Conservation (phyloP, 2,797 vertebrate genomes). For the Corythornis leucogaster region DNA sequence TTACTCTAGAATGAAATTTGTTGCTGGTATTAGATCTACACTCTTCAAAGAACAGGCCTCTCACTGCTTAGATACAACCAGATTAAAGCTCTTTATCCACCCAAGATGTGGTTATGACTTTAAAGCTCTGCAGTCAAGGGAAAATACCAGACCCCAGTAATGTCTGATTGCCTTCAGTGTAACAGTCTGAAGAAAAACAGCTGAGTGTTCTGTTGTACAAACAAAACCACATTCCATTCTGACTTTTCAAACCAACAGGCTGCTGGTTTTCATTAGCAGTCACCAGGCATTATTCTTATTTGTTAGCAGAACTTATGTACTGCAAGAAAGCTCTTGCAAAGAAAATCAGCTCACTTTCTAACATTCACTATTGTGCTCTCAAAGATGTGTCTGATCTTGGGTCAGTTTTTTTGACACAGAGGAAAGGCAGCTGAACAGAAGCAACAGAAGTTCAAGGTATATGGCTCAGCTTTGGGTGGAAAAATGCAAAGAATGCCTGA, state of each 20-base stretch:
- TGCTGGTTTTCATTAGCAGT: constrained; percentile 56
- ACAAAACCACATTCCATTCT: constrained; percentile 50
- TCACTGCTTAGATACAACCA: not conserved
- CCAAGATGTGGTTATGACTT: constrained; percentile 35
- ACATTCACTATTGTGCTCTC: not conserved
- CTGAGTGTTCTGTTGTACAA: constrained; percentile 36
- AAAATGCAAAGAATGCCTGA: constrained; percentile 35
- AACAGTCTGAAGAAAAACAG: constrained; percentile 51
- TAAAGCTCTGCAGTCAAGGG: constrained; percentile 46
- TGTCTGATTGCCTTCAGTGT: not conserved
- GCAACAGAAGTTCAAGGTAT: not conserved
- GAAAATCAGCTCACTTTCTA: not conserved
- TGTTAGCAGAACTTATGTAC: not conserved
- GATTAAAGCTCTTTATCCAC: not conserved
- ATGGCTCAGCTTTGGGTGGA: not conserved
- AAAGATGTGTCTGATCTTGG: not conserved
- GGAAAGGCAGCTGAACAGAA: not conserved
- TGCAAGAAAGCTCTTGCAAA: not conserved
- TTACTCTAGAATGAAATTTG: not conserved
- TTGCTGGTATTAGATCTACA: not conserved
- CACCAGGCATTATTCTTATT: constrained; percentile 13
- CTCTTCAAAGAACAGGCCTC: not conserved
- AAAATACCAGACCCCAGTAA: constrained; percentile 49
- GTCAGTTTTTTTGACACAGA: not conserved
- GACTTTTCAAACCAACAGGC: constrained; percentile 31